A percentile compares a stretch with the other conserved stretches of the same genome.
Evolutionary conservation across 2,113 vertebrate species (phyloP).

Genomic region (Ctenodactylus gundi): DNA sequence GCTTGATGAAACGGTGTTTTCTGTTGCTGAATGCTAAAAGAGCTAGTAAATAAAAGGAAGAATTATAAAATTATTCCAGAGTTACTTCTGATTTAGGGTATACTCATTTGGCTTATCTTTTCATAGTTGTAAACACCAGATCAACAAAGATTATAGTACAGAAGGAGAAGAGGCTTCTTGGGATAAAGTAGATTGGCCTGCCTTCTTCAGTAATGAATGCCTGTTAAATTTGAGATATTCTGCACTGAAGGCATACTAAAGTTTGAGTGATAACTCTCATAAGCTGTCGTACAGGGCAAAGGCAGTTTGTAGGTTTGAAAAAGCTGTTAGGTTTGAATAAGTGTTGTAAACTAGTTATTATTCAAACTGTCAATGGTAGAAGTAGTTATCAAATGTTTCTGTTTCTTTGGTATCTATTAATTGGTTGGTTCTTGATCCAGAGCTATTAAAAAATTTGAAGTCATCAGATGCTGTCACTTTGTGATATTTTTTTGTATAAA

Average conservation of each 20-base stretch:
- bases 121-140: slow-evolving; percentile 31
- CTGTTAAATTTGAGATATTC: not conserved
- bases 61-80: slow-evolving; percentile 30
- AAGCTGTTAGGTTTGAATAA: not conserved
- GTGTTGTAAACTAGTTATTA: not conserved
- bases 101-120: slow-evolving; percentile 38
- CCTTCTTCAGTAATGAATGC: slow-evolving; percentile 47
- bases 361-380: not conserved
- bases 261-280: not conserved
- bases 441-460: slow-evolving; percentile 38
- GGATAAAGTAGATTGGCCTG: not conserved
- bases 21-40: slow-evolving; percentile 27
- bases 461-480: slow-evolving; percentile 33
- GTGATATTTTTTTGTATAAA: slow-evolving; percentile 34
- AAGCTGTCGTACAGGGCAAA: not conserved
- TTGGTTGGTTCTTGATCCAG: slow-evolving; percentile 39
- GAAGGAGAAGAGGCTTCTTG: slow-evolving; percentile 28
- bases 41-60: slow-evolving; percentile 38
- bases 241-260: not conserved
- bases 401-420: slow-evolving; percentile 44
- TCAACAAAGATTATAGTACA: slow-evolving; percentile 23
- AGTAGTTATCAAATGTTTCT: slow-evolving; percentile 42
- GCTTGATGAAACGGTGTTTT: not conserved
- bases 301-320: not conserved
- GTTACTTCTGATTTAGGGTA: slow-evolving; percentile 20